These are phyloP conservation scores for Lagria hirta DNA, from an alignment of 2,888 invertebrate genomes.

Conservation along the genomic window DNA sequence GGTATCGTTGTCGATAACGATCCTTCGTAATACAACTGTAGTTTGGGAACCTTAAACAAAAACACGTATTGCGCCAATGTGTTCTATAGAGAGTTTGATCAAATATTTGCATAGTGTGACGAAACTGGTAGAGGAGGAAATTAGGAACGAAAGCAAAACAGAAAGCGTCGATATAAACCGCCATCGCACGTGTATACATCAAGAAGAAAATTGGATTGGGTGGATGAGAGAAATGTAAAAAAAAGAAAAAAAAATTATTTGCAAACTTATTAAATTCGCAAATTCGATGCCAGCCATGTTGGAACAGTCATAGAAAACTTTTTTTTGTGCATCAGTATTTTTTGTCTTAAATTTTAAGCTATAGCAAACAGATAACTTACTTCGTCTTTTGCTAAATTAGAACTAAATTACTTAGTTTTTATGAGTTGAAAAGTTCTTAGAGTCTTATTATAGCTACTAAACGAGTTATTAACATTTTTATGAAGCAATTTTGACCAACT, in stretches of 20 bases:
- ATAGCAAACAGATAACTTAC: too few relatives aligned
- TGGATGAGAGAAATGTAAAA: too few relatives aligned
- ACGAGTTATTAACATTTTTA: too few relatives aligned
- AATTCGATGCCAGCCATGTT: constrained; percentile 19
- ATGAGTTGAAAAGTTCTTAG: too few relatives aligned
- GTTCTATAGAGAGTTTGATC: constrained; percentile 24
- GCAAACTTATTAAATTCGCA: constrained; percentile 22
- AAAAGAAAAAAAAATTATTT: too few relatives aligned
- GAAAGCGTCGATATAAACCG: constrained; percentile 17
- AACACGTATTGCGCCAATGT: constrained; percentile 25
- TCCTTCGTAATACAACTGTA: constrained; percentile 9
- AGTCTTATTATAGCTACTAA: too few relatives aligned
- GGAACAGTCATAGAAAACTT: too few relatives aligned
- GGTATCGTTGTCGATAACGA: constrained; percentile 10
- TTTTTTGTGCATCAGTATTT: too few relatives aligned
- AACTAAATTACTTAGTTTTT: too few relatives aligned
- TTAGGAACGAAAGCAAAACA: constrained; percentile 26
- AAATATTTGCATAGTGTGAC: constrained; percentile 28
- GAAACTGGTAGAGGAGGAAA: constrained; percentile 27
- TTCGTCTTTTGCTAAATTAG: too few relatives aligned
- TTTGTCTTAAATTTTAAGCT: too few relatives aligned
- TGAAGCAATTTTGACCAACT: too few relatives aligned
- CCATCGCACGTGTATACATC: constrained; percentile 20
- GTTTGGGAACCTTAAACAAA: constrained; percentile 12
- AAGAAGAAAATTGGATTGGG: constrained; percentile 14